Percentiles rank a stretch among this genome's conserved stretches.
phyloP scores from a whole-genome alignment of 2,113 vertebrate genomes.

The Rhinolophus sinicus region DNA sequence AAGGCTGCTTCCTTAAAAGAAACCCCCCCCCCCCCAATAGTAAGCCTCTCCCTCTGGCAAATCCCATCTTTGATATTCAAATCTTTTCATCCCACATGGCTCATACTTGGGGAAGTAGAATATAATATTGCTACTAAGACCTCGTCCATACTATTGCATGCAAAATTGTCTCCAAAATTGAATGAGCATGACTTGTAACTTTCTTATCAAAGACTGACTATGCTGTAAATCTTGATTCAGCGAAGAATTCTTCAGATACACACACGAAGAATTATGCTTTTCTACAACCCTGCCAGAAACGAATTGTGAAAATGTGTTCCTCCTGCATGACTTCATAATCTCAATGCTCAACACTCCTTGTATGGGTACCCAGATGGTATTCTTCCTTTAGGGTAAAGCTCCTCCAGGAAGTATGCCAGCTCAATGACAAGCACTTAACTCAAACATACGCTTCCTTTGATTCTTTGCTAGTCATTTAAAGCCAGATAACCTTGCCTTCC shows the following conservation, averaged over 20 bases:
- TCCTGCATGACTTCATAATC: not conserved
- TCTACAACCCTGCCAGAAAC: not conserved
- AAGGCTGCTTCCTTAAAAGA: conserved; percentile 51
- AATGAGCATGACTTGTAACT: not conserved
- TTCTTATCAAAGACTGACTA: not conserved
- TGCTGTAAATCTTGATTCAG: not conserved
- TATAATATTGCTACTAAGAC: not conserved
- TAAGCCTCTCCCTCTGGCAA: not conserved
- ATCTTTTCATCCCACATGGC: not conserved
- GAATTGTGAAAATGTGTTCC: not conserved
- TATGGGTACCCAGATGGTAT: not conserved
- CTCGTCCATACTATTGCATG: not conserved
- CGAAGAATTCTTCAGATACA: not conserved
- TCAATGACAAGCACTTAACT: not conserved
- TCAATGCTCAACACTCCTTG: not conserved
- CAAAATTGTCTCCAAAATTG: conserved; percentile 11
- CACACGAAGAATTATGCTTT: not conserved
- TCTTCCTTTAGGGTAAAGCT: not conserved
- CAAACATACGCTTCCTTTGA: not conserved
- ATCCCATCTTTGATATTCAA: conserved; percentile 44
- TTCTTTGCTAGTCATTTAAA: not conserved
- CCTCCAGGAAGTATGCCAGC: not conserved
- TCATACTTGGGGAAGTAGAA: conserved; percentile 32
- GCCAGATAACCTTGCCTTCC: not conserved
- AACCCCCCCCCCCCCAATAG: not conserved